Evolutionary conservation across 1,140 invertebrate genomes (phyloP), one percentile per base, ranked within the genome.

Genomic region (Halyomorpha halys): DNA sequence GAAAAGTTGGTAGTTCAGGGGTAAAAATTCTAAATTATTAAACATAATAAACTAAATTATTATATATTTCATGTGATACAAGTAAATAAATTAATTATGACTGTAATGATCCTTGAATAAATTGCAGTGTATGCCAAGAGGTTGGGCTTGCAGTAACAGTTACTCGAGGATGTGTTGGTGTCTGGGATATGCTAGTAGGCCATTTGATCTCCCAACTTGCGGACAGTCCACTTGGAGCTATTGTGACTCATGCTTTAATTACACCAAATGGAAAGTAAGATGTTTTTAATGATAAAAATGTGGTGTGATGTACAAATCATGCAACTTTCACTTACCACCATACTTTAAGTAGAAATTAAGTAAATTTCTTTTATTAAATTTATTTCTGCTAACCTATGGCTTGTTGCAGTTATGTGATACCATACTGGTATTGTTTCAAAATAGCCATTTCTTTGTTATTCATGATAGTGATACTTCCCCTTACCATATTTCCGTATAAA

Each of bases 151-250:
- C 90, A 13, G 87, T 90, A 0, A 93, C 90, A 0, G 90, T 91
- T 3, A 96, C 93, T 0, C 80, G 96, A 66, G 91, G 91, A 69
- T 95, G 91, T 72, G 87, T 97, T 60, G 95, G 94, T 8, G 84
- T 98, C 14, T 98, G 95, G 95, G 88, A 96, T 73, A 80, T 96
- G n/a, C 80, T 86, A 65, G 86, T 85, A 0, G 94, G 93, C 0
- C 85, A 86, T 71, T 76, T 97, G 13, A 77, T 89, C 54, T 82
- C 88, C 6, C 91, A 92, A 73, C 77, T 98, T 19, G 91, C 93
- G 0, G 93, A 96, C 69, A 93, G 89, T 71, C 89, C 91, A 0
- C 79, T 96, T 5, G 94, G 94, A 0, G 92, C 94, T 9, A 97
- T 98, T 70, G 91, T 98, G 0, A 97, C 94, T 0, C 90, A 96